These are phyloP conservation scores for Drosophila nasuta DNA, from an alignment of 1,140 invertebrate species.

Conservation along the genomic window DNA sequence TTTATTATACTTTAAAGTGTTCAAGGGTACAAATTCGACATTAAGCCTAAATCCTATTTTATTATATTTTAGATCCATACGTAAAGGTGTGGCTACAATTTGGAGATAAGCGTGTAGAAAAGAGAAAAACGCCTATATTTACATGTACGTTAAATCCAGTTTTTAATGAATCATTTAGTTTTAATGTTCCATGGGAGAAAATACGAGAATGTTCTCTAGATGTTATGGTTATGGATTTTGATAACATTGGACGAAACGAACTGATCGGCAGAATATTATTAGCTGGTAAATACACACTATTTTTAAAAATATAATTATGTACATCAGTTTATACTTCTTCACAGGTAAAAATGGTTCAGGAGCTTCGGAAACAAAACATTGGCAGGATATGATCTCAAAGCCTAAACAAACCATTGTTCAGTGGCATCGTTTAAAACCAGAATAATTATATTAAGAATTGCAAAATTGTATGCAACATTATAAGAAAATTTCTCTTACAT, in stretches of 20 bases:
- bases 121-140: constrained; percentile 97
- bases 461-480: not conserved
- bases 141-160: constrained; percentile 96
- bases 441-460: constrained; percentile 86
- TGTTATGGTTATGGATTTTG: constrained; percentile 97
- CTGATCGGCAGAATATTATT: constrained; percentile 95
- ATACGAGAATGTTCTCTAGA: constrained; percentile 96
- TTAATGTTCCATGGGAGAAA: constrained; percentile 97
- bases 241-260: constrained; percentile 97
- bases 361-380: constrained; percentile 96
- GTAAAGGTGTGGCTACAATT: constrained; percentile 98
- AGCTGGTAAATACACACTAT: constrained; percentile 87
- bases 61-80: constrained; percentile 92
- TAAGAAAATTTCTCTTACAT: not conserved
- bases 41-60: too few relatives aligned
- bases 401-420: constrained; percentile 96
- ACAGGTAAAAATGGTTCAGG: constrained; percentile 95
- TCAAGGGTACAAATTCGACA: too few relatives aligned
- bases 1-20: too few relatives aligned
- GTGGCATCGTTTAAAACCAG: constrained; percentile 95
- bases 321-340: not conserved
- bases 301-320: not conserved
- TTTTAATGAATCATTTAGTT: constrained; percentile 97
- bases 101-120: constrained; percentile 96
- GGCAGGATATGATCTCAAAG: constrained; percentile 98